Evolutionary conservation across 2,113 vertebrate genomes (phyloP).

Genomic region (Cricetomys ansorgei): DNA sequence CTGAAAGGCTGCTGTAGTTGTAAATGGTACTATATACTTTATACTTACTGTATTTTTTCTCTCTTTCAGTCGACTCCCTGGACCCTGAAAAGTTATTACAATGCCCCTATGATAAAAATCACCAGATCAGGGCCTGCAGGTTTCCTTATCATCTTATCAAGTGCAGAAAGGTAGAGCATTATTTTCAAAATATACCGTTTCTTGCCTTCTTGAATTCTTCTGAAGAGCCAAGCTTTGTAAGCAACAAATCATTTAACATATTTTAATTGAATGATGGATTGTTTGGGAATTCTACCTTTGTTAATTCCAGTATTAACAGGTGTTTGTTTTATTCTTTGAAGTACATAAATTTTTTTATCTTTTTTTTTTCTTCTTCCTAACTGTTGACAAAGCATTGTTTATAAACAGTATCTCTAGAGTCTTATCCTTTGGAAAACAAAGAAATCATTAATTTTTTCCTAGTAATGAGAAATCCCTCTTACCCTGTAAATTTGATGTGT

Average conservation of each 20-base stretch:
- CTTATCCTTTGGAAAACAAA: slow-evolving; percentile 33
- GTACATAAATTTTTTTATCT: slow-evolving; percentile 24
- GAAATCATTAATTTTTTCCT: slow-evolving; percentile 57
- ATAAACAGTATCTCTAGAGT: slow-evolving; percentile 20
- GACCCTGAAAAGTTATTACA: slow-evolving; percentile 92
- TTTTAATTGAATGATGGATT: slow-evolving; percentile 57
- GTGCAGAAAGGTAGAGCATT: slow-evolving; percentile 91
- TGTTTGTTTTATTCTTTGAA: slow-evolving; percentile 53
- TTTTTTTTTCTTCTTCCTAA: background rate
- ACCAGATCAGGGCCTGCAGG: slow-evolving; percentile 91
- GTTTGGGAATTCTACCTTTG: slow-evolving; percentile 32
- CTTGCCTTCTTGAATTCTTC: slow-evolving; percentile 42
- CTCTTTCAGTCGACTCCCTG: slow-evolving; percentile 75
- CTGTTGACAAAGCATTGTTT: slow-evolving; percentile 33
- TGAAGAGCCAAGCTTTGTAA: slow-evolving; percentile 39
- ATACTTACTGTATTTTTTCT: slow-evolving; percentile 18
- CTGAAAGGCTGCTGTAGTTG: background rate
- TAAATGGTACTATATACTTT: slow-evolving; percentile 1
- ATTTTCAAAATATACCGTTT: slow-evolving; percentile 47
- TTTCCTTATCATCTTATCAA: slow-evolving; percentile 97
- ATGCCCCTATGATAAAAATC: slow-evolving; percentile 93
- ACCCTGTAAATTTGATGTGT: slow-evolving; percentile 24
- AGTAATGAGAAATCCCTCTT: slow-evolving; percentile 14
- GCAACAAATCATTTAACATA: slow-evolving; percentile 29
- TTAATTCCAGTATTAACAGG: slow-evolving; percentile 54